Percentiles rank a stretch among this genome's conserved stretches.
Conservation (phyloP, 2,888 invertebrate species). For the Tanytarsus gracilentus region DNA sequence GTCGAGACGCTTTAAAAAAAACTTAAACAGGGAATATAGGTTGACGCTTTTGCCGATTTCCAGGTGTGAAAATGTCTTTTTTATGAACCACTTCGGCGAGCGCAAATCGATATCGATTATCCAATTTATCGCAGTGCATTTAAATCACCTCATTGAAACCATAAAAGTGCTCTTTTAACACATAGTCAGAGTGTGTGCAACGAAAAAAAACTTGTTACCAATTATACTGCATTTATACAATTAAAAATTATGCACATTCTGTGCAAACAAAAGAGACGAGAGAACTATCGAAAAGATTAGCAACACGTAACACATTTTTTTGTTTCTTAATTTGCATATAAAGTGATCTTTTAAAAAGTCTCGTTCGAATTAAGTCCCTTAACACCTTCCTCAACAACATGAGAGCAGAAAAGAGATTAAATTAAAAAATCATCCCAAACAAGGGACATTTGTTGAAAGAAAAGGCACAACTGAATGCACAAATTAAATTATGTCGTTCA, state of each 20-base stretch:
- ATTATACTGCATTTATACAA: constrained; percentile 15
- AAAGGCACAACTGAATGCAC: constrained; percentile 4
- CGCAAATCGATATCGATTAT: constrained; percentile 24
- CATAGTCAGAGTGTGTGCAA: not conserved
- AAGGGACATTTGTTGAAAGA: too few species aligned
- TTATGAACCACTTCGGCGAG: constrained; percentile 11
- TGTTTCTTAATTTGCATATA: too few species aligned
- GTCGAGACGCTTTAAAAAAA: not conserved
- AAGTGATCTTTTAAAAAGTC: too few species aligned
- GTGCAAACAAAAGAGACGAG: not conserved
- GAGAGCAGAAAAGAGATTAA: not conserved
- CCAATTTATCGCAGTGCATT: constrained; percentile 12
- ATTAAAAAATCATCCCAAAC: not conserved
- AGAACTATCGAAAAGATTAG: constrained; percentile 7
- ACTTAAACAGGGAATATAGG: not conserved
- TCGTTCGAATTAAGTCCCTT: too few species aligned
- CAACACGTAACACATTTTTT: not conserved
- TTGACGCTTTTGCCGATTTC: not conserved
- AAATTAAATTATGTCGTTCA: constrained; percentile 12
- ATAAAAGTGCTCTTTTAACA: not conserved
- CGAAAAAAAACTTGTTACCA: not conserved
- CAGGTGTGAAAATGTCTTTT: constrained; percentile 24
- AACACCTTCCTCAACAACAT: too few species aligned
- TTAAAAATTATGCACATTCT: constrained; percentile 15
- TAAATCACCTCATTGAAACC: constrained; percentile 21